Evolutionary conservation across 2,797 vertebrate species (phyloP), one percentile per base, ranked within the genome.

Genomic region (Hippoglossus hippoglossus): DNA sequence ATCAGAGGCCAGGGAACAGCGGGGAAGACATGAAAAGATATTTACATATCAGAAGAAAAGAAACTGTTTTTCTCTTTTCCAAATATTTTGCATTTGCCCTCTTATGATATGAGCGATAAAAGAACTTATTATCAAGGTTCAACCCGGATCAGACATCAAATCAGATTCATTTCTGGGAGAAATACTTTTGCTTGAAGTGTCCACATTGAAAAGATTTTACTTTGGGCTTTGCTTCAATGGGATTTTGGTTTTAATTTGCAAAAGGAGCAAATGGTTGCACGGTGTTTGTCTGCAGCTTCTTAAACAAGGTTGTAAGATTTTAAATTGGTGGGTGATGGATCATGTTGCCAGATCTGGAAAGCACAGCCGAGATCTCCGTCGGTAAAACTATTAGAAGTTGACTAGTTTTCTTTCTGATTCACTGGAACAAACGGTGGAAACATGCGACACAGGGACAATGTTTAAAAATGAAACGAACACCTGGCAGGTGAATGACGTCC

Each of bases 101-200:
- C 44, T 51, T 65, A 28, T 24, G 52, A 79, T 36, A 34, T 64
- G 3, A 0, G 46, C 36, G 60, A 80, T 67, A 39, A 77, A 77
- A 71, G 18, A 71, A 75, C 41, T 22, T 18, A 53, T 82, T 53
- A 67, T 54, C 56, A 25, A 31, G 54, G 50, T 66, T 78, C 55
- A 67, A 73, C 58, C 28, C 63, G 44, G 49, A 61, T 28, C 69
- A 66, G 25, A 56, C 59, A 53, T 65, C 60, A 67, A 60, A 78
- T 82, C 63, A 28, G 36, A 63, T 36, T 70, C 16, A 36, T 63
- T 67, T 84, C 58, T 62, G 6, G 52, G 9, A 67, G 28, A 22
- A 52, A 57, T 2, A 31, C 18, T 26, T 25, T 60, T 31, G 21
- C n/a, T 19, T 15, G 9, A 46, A 46, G 15, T 6, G 15, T 13